phyloP scores from a whole-genome alignment of 2,113 vertebrate species.

The Okapia johnstoni region DNA sequence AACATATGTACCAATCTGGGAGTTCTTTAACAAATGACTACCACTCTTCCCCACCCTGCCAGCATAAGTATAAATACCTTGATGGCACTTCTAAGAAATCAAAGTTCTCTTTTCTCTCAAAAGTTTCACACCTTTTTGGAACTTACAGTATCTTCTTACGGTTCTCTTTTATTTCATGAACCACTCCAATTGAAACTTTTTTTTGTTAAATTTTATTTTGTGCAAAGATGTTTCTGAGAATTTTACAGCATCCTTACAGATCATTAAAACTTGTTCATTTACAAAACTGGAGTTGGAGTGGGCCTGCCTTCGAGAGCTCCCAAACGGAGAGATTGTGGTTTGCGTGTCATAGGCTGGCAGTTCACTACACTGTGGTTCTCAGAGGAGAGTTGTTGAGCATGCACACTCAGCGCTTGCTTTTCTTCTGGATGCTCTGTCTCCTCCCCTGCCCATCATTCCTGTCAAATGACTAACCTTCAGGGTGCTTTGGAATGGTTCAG shows the following conservation, averaged over 20 bases:
- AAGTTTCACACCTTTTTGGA: background rate
- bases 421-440: background rate
- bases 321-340: fast-evolving
- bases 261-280: background rate
- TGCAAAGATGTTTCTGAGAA: background rate
- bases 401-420: background rate
- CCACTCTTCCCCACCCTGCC: fast-evolving
- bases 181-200: background rate
- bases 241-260: background rate
- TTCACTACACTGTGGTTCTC: background rate
- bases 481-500: background rate
- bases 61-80: background rate
- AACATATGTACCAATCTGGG: background rate
- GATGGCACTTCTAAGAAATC: background rate
- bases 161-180: background rate
- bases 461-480: background rate
- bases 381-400: background rate
- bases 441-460: background rate
- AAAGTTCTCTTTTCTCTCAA: background rate
- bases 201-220: background rate
- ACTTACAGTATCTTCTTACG: background rate
- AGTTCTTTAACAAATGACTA: background rate
- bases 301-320: background rate
- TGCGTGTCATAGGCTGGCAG: background rate
- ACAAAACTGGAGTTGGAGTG: background rate